phyloP scores from a whole-genome alignment of 1,140 invertebrate species.

The Spodoptera frugiperda region DNA sequence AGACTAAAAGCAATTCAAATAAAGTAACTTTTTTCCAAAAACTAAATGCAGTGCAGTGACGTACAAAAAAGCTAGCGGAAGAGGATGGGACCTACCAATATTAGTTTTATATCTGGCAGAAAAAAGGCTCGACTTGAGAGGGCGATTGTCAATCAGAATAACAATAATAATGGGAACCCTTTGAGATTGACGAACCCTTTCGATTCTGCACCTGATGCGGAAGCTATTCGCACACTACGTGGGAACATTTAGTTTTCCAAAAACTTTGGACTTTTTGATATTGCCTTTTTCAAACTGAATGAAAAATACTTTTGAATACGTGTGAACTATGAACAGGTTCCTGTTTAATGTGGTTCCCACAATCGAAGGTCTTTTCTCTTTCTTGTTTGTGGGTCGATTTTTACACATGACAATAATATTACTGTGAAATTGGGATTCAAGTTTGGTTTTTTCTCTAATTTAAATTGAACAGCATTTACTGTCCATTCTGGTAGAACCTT shows the following conservation, averaged over 20 bases:
- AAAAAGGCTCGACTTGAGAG: slow-evolving; percentile 80
- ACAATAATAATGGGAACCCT: slow-evolving; percentile 81
- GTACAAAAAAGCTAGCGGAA: slow-evolving; percentile 80
- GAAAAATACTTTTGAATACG: slow-evolving; percentile 27
- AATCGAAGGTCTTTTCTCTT: slow-evolving; percentile 1
- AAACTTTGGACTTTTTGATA: slow-evolving; percentile 29
- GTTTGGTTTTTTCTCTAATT: background rate
- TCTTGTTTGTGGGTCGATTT: background rate
- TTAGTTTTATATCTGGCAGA: slow-evolving; percentile 84
- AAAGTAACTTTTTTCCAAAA: slow-evolving; percentile 72
- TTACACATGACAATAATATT: too few relatives aligned
- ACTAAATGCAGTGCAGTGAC: slow-evolving; percentile 70
- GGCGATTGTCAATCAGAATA: slow-evolving; percentile 82
- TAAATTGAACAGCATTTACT: background rate
- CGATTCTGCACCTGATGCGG: slow-evolving; percentile 81
- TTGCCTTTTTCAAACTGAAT: slow-evolving; percentile 32
- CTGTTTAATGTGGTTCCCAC: slow-evolving; percentile 21
- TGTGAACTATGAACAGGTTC: slow-evolving; percentile 27
- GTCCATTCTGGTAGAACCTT: background rate
- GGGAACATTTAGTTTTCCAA: slow-evolving; percentile 65
- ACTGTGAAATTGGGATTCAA: too few relatives aligned
- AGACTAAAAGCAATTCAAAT: slow-evolving; percentile 73
- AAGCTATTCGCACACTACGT: slow-evolving; percentile 80
- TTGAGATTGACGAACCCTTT: slow-evolving; percentile 81
- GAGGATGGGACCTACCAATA: slow-evolving; percentile 84